phyloP scores from a whole-genome alignment of 2,113 vertebrate genomes.

The Aldabrachelys gigantea region DNA sequence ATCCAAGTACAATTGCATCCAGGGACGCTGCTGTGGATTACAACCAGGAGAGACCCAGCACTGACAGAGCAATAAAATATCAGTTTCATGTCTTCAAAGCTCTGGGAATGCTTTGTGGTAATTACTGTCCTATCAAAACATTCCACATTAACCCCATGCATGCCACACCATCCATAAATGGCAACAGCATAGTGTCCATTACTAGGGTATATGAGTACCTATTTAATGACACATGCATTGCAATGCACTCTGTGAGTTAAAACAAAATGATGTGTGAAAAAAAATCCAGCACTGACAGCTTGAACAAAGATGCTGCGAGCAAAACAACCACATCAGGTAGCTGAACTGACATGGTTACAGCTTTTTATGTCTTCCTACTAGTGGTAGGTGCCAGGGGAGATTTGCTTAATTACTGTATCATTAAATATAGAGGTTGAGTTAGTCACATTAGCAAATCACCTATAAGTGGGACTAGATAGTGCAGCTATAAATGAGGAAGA shows the following conservation, averaged over 20 bases:
- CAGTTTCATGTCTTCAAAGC: neutral
- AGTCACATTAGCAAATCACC: rapidly evolving
- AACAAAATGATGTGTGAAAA: neutral
- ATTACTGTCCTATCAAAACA: neutral
- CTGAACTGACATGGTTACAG: rapidly evolving
- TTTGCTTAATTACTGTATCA: neutral
- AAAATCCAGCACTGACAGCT: neutral
- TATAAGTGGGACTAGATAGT: rapidly evolving
- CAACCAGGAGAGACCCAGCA: slow-evolving; percentile 28
- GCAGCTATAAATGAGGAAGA: neutral
- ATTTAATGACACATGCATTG: rapidly evolving
- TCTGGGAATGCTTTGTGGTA: neutral
- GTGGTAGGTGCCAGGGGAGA: rapidly evolving
- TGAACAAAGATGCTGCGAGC: neutral
- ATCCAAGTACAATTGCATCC: slow-evolving; percentile 46
- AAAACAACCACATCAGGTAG: neutral
- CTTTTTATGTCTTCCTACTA: neutral
- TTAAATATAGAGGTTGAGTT: neutral
- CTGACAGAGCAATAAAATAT: slow-evolving; percentile 39
- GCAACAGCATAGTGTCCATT: neutral
- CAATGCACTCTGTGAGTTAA: rapidly evolving
- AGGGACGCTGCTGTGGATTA: slow-evolving; percentile 53
- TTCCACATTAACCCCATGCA: neutral
- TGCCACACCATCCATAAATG: neutral
- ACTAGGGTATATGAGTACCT: rapidly evolving